Evolutionary conservation across 2,797 vertebrate genomes (phyloP).

Genomic region (Cyprinella venusta): DNA sequence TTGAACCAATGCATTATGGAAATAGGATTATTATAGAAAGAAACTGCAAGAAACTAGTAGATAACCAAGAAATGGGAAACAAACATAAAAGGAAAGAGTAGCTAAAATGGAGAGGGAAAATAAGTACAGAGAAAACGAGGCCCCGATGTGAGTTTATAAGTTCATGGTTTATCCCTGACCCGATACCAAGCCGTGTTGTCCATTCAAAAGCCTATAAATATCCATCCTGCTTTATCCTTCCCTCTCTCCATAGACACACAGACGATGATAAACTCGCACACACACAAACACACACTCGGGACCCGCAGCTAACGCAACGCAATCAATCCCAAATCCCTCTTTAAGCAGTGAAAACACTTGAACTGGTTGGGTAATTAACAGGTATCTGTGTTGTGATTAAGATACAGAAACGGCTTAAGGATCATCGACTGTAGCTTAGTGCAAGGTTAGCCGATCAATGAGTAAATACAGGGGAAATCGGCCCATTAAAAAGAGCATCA

Average conservation of each 20-base stretch:
- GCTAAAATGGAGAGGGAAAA: constrained; percentile 55
- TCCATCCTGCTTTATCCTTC: constrained; percentile 71
- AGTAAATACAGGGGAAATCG: constrained; percentile 66
- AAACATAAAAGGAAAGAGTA: constrained; percentile 49
- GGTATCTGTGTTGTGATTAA: constrained; percentile 83
- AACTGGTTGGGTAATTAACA: constrained; percentile 83
- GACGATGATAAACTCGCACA: constrained; percentile 35
- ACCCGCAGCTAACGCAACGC: constrained; percentile 65
- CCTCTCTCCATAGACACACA: constrained; percentile 61
- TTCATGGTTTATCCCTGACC: constrained; percentile 84
- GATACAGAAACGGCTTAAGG: constrained; percentile 76
- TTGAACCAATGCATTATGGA: background rate
- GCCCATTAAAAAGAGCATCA: constrained; percentile 45
- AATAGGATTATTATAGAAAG: background rate
- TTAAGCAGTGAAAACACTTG: constrained; percentile 80
- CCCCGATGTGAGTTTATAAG: constrained; percentile 83
- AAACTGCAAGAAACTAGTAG: background rate
- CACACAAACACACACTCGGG: constrained; percentile 59
- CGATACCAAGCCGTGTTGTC: constrained; percentile 75
- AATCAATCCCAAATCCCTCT: constrained; percentile 78
- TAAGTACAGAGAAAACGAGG: constrained; percentile 65
- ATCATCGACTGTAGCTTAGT: constrained; percentile 79
- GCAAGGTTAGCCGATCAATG: constrained; percentile 75
- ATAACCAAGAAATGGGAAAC: background rate
- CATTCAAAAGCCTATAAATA: constrained; percentile 77